phyloP scores from a whole-genome alignment of 2,113 vertebrate genomes.

The Smithornis capensis region DNA sequence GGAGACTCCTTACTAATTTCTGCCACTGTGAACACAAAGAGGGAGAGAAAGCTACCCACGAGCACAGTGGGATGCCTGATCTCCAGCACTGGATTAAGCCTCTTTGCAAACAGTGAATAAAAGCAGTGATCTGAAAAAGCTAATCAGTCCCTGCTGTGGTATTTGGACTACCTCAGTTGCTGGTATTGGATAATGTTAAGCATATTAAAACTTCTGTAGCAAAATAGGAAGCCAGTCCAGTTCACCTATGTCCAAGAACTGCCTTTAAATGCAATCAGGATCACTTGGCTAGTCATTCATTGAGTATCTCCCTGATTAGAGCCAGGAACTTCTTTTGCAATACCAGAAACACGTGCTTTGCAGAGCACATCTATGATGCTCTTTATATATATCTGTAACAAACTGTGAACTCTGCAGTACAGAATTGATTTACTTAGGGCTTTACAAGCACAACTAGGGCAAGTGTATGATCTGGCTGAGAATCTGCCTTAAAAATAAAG shows the following conservation, averaged over 20 bases:
- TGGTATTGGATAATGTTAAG: constrained; percentile 74
- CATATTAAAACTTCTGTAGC: constrained; percentile 78
- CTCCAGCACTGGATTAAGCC: constrained; percentile 77
- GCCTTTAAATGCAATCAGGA: background rate
- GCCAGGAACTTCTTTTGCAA: background rate
- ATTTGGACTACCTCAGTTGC: constrained; percentile 74
- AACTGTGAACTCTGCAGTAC: background rate
- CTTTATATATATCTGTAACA: background rate
- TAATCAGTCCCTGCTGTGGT: constrained; percentile 82
- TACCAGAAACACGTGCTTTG: background rate
- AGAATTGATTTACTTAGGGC: background rate
- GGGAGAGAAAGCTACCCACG: constrained; percentile 64
- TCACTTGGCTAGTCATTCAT: background rate
- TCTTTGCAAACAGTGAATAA: constrained; percentile 77
- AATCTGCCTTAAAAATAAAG: background rate
- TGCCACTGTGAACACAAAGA: constrained; percentile 68
- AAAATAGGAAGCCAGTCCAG: constrained; percentile 44
- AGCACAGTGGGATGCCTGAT: constrained; percentile 73
- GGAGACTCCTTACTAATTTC: constrained; percentile 68
- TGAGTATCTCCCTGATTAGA: background rate
- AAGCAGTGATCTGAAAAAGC: constrained; percentile 81
- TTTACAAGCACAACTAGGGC: background rate
- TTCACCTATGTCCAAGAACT: background rate
- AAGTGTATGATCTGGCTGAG: background rate
- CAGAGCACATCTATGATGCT: background rate